Conservation (phyloP, 2,888 invertebrate species). For the Melanostoma scalare region DNA sequence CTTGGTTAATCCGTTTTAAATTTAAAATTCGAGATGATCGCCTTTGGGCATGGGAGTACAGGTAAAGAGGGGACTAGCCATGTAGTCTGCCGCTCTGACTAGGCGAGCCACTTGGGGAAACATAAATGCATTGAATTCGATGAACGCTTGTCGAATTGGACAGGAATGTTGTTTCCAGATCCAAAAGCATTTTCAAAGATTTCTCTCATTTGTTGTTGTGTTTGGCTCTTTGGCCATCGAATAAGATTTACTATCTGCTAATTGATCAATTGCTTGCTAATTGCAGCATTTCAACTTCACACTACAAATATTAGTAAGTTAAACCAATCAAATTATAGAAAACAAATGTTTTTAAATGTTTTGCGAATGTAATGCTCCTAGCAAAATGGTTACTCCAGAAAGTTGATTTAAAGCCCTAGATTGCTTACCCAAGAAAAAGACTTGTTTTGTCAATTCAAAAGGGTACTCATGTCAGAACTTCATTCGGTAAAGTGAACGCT, state of each 20-base stretch:
- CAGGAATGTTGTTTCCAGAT: conserved; percentile 62
- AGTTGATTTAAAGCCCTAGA: no score
- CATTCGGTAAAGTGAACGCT: no score
- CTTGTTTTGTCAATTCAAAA: no score
- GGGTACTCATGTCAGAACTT: no score
- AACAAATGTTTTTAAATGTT: no score
- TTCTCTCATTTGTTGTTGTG: not conserved
- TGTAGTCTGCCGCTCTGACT: not conserved
- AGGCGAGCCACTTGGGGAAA: conserved; percentile 55
- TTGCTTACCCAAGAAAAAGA: no score
- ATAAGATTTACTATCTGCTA: conserved; percentile 67
- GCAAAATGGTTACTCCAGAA: no score
- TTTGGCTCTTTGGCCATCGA: conserved; percentile 33
- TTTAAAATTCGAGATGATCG: conserved; percentile 70
- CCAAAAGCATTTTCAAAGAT: conserved; percentile 28
- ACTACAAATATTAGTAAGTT: no score
- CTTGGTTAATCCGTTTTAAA: conserved; percentile 70
- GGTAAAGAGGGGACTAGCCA: not conserved
- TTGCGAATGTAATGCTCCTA: no score
- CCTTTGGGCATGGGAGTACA: conserved; percentile 15
- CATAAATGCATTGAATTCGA: conserved; percentile 63
- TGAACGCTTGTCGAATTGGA: conserved; percentile 64
- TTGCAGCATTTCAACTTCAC: no score
- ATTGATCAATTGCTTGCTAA: conserved; percentile 60
- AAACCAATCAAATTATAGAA: no score